Percentiles rank a stretch among this genome's conserved stretches.
These are phyloP conservation scores for Poicephalus meyeri DNA, from an alignment of 2,113 vertebrate species.

Conservation along the genomic window DNA sequence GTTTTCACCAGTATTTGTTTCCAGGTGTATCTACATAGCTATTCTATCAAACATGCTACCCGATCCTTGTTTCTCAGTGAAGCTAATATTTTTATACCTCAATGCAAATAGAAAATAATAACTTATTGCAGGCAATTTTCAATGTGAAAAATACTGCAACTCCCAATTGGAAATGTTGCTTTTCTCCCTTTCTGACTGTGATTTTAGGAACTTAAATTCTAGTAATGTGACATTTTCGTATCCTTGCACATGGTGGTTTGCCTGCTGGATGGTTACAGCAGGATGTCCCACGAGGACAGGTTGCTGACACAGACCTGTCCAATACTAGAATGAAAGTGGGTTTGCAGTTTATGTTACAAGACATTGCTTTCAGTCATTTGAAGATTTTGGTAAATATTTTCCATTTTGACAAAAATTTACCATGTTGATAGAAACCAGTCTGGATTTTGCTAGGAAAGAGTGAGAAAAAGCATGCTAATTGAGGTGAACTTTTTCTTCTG, in stretches of 20 bases:
- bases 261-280: background rate
- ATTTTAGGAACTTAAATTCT: background rate
- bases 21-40: background rate
- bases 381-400: background rate
- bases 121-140: background rate
- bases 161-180: background rate
- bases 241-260: background rate
- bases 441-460: background rate
- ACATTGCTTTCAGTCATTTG: background rate
- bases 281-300: background rate
- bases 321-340: background rate
- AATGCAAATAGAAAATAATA: background rate
- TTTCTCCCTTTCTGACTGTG: background rate
- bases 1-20: slow-evolving; percentile 26
- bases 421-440: background rate
- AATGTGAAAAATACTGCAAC: background rate
- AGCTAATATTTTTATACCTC: background rate
- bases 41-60: background rate
- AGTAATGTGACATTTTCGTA: background rate
- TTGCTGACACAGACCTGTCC: background rate
- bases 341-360: background rate
- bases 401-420: background rate
- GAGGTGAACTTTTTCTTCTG: background rate
- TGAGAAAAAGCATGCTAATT: background rate
- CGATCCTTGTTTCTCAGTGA: background rate